Conservation (phyloP, 1,140 invertebrate species). For the Ceratina australensis region DNA sequence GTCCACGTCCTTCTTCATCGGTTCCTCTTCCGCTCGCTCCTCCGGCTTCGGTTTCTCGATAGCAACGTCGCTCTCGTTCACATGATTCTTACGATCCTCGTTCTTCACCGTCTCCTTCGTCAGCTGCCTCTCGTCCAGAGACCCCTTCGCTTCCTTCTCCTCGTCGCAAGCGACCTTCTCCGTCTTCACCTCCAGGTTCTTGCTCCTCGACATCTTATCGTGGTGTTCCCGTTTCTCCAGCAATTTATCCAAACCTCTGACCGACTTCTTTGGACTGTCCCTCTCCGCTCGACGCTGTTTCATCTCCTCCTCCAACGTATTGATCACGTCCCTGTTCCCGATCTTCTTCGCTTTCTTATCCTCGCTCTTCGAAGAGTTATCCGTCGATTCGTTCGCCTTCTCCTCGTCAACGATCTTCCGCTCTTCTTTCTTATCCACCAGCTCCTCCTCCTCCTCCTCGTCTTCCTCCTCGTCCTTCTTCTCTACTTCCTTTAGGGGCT, state of each 20-base stretch:
- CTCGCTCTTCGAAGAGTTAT: constrained; percentile 52
- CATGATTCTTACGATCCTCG: constrained; percentile 61
- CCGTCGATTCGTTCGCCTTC: constrained; percentile 65
- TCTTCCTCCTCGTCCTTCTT: constrained; percentile 52
- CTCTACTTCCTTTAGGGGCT: constrained; percentile 21
- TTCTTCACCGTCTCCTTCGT: constrained; percentile 50
- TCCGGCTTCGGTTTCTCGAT: constrained; percentile 38
- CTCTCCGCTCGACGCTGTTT: constrained; percentile 79
- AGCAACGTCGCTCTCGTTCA: constrained; percentile 30
- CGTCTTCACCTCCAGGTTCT: constrained; percentile 47
- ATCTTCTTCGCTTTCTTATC: constrained; percentile 68
- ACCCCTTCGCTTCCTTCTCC: constrained; percentile 45
- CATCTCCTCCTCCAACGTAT: constrained; percentile 81
- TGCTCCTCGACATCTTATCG: constrained; percentile 75
- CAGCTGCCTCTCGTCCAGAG: constrained; percentile 5
- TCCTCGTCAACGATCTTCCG: constrained; percentile 76
- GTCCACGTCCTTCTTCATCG: constrained; percentile 32
- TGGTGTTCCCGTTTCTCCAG: constrained; percentile 78
- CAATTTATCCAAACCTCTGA: constrained; percentile 78
- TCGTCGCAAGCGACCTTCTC: constrained; percentile 43
- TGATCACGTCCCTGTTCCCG: constrained; percentile 66
- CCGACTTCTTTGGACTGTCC: constrained; percentile 77
- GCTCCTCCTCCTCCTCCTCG: constrained; percentile 52
- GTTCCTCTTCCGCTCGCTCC: constrained; percentile 11
- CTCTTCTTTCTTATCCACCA: constrained; percentile 63